Base-by-base conservation (phyloP, 2,797 vertebrate genomes). In the Crax fasciolata region DNA sequence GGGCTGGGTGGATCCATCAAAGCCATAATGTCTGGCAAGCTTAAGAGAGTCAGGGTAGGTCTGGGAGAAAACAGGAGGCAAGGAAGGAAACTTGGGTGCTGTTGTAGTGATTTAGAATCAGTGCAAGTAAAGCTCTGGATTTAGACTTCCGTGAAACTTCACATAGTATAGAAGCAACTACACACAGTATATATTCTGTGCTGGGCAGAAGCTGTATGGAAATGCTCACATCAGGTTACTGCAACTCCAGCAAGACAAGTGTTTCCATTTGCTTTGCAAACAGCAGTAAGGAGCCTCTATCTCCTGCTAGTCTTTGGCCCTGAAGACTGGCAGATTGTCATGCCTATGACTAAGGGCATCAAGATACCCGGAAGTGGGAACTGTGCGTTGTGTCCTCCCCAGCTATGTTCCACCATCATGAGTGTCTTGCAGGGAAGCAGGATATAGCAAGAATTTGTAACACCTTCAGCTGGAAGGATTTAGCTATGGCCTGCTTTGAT, bases 141-240 rank as follows among this genome's bases (percentile, higher is more conserved):
- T 66, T 35, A 15, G 9, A 39, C 18, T 44, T 76, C 43, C 48
- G 86, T 58, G 55, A 61, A 81, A 30, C 13, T 68, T 86, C 27
- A 58, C 11, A 3, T 7, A 59, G 23, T 79, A 59, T 61, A 38
- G 51, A 59, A 57, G 19, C 10, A 87, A 3, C 44, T n/a, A 11
- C 38, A 14, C 0, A 0, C 13, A 19, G 13, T 46, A 14, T 5
- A 7, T 24, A 38, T 9, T 65, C 10, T 32, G 18, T 21, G 20
- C 32, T 70, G 39, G n/a, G 16, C 27, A 76, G 65, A 44, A 46
- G 11, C 9, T 6, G 0, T 21, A 18, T 0, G 1, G 63, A 84
- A 82, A 68, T 23, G 48, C 17, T 68, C 54, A 10, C n/a, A 68
- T 57, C 44, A 70, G 27, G 6, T 24, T 57, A 9, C 48, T 85